phyloP scores from a whole-genome alignment of 2,888 invertebrate species.

The Apeira syringaria region DNA sequence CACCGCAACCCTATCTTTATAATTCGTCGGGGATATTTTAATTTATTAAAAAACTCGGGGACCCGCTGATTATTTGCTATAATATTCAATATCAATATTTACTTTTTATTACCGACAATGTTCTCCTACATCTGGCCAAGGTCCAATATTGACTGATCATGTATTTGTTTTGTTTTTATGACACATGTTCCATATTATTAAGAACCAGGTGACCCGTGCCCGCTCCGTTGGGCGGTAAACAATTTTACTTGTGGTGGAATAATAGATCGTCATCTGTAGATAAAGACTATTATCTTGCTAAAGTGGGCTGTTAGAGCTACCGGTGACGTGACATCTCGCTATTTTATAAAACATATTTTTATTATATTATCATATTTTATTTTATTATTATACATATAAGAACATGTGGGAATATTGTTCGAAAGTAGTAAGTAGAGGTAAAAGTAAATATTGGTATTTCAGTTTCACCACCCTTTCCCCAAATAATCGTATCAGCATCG shows the following conservation, averaged over 20 bases:
- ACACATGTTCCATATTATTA: not conserved
- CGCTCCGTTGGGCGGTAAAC: too few species aligned
- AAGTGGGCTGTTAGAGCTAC: too few species aligned
- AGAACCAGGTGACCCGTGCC: too few species aligned
- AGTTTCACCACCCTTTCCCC: constrained; percentile 17
- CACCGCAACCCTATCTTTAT: constrained; percentile 30
- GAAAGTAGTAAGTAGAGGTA: too few species aligned
- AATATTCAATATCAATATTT: constrained; percentile 56
- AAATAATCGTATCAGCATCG: constrained; percentile 24
- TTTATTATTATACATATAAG: too few species aligned
- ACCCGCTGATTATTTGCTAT: constrained; percentile 33
- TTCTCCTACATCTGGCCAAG: constrained; percentile 29
- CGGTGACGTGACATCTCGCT: too few species aligned
- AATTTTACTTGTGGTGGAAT: too few species aligned
- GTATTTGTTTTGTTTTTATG: not conserved
- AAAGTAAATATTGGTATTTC: constrained; percentile 3
- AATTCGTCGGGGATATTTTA: constrained; percentile 67
- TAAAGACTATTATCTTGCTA: too few species aligned
- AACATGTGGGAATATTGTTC: too few species aligned
- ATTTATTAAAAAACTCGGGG: constrained; percentile 63
- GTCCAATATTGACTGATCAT: constrained; percentile 8
- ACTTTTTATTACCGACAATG: constrained; percentile 56
- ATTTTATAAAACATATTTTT: too few species aligned
- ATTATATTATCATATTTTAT: too few species aligned
- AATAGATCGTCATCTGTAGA: too few species aligned